phyloP scores from a whole-genome alignment of 2,113 vertebrate genomes.

The Gymnobelideus leadbeateri region DNA sequence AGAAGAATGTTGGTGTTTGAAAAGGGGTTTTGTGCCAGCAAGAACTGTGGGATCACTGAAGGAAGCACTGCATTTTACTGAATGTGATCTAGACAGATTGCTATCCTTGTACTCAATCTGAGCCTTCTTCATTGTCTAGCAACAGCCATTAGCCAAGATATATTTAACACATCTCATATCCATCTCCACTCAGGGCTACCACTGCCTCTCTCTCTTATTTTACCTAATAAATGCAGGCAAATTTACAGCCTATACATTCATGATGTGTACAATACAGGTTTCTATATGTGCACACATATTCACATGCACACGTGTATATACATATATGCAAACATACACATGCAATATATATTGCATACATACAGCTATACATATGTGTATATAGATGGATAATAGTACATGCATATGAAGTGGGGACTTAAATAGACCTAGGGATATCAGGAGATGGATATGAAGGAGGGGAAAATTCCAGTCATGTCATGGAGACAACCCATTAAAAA shows the following conservation, averaged over 20 bases:
- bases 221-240: not conserved
- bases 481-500: not conserved
- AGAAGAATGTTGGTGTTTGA: not conserved
- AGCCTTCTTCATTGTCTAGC: not conserved
- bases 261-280: too few species aligned
- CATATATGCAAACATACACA: too few species aligned
- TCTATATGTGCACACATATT: too few species aligned
- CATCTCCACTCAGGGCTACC: not conserved
- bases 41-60: not conserved
- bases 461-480: not conserved
- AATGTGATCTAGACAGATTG: not conserved
- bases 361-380: not conserved
- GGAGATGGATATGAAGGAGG: not conserved
- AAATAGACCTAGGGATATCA: not conserved
- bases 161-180: not conserved
- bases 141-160: not conserved
- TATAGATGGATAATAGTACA: not conserved
- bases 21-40: not conserved
- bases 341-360: not conserved
- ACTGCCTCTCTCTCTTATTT: not conserved
- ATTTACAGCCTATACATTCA: too few species aligned
- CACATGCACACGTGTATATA: too few species aligned
- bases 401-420: not conserved
- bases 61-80: not conserved
- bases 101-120: not conserved